phyloP scores from a whole-genome alignment of 2,113 vertebrate genomes.

The Phocoena phocoena region DNA sequence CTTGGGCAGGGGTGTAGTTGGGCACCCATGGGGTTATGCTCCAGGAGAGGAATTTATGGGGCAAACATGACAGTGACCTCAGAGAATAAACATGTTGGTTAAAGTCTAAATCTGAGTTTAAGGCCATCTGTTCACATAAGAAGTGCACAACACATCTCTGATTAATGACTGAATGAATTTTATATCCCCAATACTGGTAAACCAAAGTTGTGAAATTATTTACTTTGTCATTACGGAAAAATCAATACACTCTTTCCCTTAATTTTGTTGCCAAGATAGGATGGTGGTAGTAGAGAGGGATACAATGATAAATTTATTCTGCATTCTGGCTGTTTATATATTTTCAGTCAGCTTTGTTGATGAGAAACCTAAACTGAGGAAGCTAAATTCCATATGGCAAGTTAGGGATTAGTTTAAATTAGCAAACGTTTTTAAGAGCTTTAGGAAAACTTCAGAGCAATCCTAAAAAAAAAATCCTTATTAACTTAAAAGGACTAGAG shows the following conservation, averaged over 20 bases:
- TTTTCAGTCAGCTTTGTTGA: background rate
- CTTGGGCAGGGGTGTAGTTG: background rate
- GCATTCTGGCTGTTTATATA: background rate
- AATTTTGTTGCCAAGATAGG: background rate
- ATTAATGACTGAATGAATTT: background rate
- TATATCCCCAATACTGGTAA: background rate
- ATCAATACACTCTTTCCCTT: background rate
- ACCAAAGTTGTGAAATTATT: constrained; percentile 13
- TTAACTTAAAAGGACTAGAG: background rate
- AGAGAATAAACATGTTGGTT: background rate
- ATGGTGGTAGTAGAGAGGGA: background rate
- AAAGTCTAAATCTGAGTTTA: background rate
- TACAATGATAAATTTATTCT: background rate
- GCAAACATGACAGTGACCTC: background rate
- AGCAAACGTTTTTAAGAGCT: background rate
- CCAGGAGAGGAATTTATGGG: background rate
- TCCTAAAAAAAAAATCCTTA: background rate
- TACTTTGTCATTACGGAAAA: background rate
- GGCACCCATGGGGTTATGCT: no score
- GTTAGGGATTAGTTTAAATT: background rate
- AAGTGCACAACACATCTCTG: background rate
- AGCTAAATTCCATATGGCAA: background rate
- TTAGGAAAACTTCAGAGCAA: background rate
- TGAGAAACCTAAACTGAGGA: background rate
- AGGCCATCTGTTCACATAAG: background rate